Evolutionary conservation across 2,797 vertebrate species (phyloP).

Genomic region (Prunella strophiata): DNA sequence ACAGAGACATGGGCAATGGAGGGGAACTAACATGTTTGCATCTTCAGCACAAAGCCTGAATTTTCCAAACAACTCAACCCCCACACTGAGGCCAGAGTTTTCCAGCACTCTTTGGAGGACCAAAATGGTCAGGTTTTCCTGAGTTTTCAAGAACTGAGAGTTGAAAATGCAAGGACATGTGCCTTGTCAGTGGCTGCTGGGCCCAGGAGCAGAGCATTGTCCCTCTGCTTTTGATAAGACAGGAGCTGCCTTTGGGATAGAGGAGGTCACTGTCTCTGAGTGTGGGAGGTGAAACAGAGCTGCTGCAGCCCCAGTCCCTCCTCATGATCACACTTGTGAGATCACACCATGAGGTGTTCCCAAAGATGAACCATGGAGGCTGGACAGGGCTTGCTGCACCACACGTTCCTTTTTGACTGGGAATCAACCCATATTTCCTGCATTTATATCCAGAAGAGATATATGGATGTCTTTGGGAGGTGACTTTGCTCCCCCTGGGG

Average conservation of each 20-base stretch:
- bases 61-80: constrained; percentile 12
- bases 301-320: not conserved
- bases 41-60: constrained; percentile 23
- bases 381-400: not conserved
- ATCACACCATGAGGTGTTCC: rapidly evolving
- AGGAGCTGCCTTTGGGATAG: not conserved
- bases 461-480: not conserved
- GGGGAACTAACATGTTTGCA: constrained; percentile 32
- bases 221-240: not conserved
- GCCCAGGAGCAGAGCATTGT: rapidly evolving
- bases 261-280: not conserved
- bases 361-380: rapidly evolving
- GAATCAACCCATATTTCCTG: not conserved
- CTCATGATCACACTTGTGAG: not conserved
- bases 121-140: not conserved
- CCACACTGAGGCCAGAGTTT: not conserved
- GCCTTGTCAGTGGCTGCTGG: not conserved
- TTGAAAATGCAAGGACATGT: not conserved
- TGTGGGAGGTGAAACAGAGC: not conserved
- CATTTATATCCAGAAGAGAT: not conserved
- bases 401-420: not conserved
- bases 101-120: not conserved
- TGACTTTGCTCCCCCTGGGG: not conserved
- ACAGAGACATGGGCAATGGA: not conserved
- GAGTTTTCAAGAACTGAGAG: not conserved